Evolutionary conservation across 1,140 invertebrate genomes (phyloP).

Genomic region (Eriocheir sinensis): DNA sequence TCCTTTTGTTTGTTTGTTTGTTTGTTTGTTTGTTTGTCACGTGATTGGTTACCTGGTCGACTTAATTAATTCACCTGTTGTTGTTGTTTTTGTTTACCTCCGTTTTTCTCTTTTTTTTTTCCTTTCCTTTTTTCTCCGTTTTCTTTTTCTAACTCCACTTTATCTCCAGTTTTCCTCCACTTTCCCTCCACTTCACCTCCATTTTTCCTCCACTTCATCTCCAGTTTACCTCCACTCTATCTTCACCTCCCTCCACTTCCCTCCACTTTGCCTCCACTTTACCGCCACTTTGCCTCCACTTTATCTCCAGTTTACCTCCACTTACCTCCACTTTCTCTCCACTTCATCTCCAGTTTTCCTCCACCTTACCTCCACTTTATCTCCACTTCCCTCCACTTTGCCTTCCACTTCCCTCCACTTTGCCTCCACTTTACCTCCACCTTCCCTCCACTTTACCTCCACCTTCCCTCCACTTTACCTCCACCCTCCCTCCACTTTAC

Average conservation of each 20-base stretch:
- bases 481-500: background rate
- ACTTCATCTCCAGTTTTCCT: background rate
- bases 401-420: background rate
- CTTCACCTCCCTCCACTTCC: background rate
- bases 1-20: too few relatives aligned
- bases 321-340: too few relatives aligned
- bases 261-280: background rate
- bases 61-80: too few relatives aligned
- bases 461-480: background rate
- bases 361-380: background rate
- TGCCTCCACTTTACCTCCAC: background rate
- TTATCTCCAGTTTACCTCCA: too few relatives aligned
- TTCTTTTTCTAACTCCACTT: background rate
- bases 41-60: too few relatives aligned
- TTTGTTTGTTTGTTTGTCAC: too few relatives aligned
- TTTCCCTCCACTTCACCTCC: background rate
- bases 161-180: background rate
- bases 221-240: background rate
- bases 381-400: background rate
- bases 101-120: background rate
- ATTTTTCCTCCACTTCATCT: background rate
- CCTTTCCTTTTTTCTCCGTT: background rate
- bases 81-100: background rate
- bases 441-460: background rate
- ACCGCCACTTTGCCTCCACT: background rate